These are phyloP conservation scores for Drosophila chauvacae DNA, from an alignment of 1,140 invertebrate species.

Conservation along the genomic window DNA sequence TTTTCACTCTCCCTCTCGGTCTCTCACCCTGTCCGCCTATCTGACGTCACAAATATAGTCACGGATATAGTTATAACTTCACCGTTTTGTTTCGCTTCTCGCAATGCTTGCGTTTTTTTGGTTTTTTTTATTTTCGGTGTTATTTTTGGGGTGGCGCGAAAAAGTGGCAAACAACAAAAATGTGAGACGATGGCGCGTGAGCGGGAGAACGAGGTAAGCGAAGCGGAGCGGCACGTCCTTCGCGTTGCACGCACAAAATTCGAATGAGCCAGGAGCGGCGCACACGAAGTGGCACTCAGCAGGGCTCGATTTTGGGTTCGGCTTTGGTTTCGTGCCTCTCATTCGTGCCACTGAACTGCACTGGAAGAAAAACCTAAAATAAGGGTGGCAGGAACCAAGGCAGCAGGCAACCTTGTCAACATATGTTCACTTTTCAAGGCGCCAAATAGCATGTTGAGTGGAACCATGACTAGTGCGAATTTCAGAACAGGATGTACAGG, in stretches of 20 bases:
- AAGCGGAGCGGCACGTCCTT: slow-evolving; percentile 68
- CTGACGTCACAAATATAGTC: slow-evolving; percentile 49
- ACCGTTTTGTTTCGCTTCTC: slow-evolving; percentile 15
- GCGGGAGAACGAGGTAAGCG: slow-evolving; percentile 9
- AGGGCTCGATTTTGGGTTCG: slow-evolving; percentile 25
- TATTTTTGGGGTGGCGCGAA: slow-evolving; percentile 53
- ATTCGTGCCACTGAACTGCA: slow-evolving; percentile 24
- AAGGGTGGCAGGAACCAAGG: slow-evolving; percentile 4
- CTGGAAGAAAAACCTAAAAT: slow-evolving; percentile 12
- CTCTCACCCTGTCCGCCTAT: not conserved
- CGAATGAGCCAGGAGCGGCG: slow-evolving; percentile 61
- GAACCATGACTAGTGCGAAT: slow-evolving; percentile 18
- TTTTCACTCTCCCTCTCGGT: slow-evolving; percentile 10
- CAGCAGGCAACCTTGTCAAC: slow-evolving; percentile 2
- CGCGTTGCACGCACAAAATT: slow-evolving; percentile 78
- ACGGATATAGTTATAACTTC: slow-evolving; percentile 23
- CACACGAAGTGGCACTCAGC: slow-evolving; percentile 25
- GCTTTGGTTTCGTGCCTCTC: slow-evolving; percentile 10
- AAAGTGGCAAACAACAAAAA: slow-evolving; percentile 37
- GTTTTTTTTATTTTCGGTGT: not conserved
- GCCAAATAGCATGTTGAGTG: slow-evolving; percentile 7
- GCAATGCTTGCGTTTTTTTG: not conserved
- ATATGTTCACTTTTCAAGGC: slow-evolving; percentile 33
- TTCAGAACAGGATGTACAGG: slow-evolving; percentile 2
- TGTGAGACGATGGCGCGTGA: slow-evolving; percentile 26